Evolutionary conservation across 92 coral and sea anemone species (phyloP), one percentile per base, ranked within the genome.

Genomic region (Nematostella vectensis): DNA sequence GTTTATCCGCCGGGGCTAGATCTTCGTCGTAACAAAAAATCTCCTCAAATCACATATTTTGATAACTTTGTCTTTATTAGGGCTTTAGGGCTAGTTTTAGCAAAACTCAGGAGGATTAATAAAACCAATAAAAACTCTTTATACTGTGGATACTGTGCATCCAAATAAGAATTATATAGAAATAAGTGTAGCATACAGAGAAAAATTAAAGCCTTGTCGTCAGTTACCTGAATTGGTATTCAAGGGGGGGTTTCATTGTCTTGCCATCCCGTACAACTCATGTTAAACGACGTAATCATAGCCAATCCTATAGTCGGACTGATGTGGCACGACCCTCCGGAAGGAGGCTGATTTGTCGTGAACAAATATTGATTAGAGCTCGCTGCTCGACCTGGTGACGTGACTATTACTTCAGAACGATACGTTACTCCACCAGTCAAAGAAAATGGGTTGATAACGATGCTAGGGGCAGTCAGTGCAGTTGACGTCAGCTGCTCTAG

Each of bases 211-310:
- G n/a, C n/a, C n/a, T n/a, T n/a, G n/a, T n/a, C n/a, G n/a, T n/a
- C n/a, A 33, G 8, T 15, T 39, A 83, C 55, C 83, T 68, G 47
- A 84, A 84, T 24, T 76, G 62, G 37, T 81, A 81, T 13, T 27
- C 60, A 33, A 87, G 53, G n/a, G 8, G 89, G 89, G 25, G 49
- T n/a, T 3, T 87, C 86, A 3, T 31, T 31, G 26, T 87, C 96
- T 0, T 15, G 48, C 96, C 96, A 87, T 3, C 85, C 96, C 0
- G 43, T 55, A 57, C 96, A 87, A 11, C 56, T 62, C 43, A 82
- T 50, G 6, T 20, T 48, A 27, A 87, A 87, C n/a, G 45, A 38
- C 23, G 83, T 73, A 24, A 48, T 62, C 11, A 77, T 38, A 2
- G 75, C 86, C 36, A 58, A 59, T 0, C 96, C 96, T 13, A 49